Evolutionary conservation across 2,797 vertebrate species (phyloP).

Genomic region (Botia kubotai): DNA sequence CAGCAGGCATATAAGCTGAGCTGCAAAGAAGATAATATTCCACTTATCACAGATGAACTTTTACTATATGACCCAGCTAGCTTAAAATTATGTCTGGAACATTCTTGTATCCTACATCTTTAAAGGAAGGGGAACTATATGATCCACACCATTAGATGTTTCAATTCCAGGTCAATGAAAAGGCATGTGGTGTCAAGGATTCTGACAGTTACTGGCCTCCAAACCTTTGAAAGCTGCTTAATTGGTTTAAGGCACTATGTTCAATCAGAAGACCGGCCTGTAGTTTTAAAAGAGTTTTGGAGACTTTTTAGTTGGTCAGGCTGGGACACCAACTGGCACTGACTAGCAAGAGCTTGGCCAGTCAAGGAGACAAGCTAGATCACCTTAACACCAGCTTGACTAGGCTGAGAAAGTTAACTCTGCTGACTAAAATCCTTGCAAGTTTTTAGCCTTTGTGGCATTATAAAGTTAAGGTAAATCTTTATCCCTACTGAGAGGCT

Average conservation of each 20-base stretch:
- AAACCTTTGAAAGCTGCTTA: not conserved
- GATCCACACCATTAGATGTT: not conserved
- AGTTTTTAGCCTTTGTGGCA: too few relatives aligned
- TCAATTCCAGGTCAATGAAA: not conserved
- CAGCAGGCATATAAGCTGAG: conserved; percentile 3
- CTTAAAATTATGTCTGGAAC: not conserved
- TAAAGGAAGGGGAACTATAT: not conserved
- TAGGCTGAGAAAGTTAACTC: too few relatives aligned
- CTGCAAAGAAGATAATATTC: not conserved
- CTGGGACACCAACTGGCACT: not conserved
- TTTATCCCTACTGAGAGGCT: too few relatives aligned
- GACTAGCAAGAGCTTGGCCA: too few relatives aligned
- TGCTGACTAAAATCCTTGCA: too few relatives aligned
- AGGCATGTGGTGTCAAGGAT: not conserved
- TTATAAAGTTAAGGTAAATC: too few relatives aligned
- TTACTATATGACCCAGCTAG: not conserved
- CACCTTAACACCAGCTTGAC: not conserved
- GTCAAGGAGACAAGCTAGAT: not conserved
- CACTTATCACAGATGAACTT: not conserved
- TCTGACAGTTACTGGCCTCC: not conserved
- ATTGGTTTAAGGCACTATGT: not conserved
- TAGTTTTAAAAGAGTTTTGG: not conserved
- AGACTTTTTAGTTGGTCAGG: not conserved
- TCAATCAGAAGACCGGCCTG: not conserved
- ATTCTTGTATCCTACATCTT: conserved; percentile 3